phyloP scores from a whole-genome alignment of 2,797 vertebrate species.

The Myiothlypis chrysogaster region DNA sequence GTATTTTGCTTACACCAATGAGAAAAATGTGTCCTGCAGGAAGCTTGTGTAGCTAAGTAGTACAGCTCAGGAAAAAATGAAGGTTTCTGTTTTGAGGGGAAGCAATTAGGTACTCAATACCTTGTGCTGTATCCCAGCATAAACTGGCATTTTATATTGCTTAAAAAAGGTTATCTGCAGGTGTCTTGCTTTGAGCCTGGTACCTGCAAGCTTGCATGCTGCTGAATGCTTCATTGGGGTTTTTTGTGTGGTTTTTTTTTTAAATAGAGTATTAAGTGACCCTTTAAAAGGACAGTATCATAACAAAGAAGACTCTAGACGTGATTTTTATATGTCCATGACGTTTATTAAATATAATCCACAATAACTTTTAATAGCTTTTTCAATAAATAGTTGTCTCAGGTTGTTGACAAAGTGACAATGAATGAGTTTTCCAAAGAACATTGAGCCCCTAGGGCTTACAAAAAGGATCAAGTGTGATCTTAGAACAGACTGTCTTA shows the following conservation, averaged over 20 bases:
- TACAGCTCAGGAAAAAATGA: background rate
- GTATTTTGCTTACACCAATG: accelerated
- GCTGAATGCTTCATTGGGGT: background rate
- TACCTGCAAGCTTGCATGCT: accelerated
- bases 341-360: conserved; percentile 60
- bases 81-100: background rate
- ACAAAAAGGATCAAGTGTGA: conserved; percentile 71
- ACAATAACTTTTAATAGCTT: background rate
- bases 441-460: conserved; percentile 76
- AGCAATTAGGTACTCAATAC: background rate
- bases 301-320: background rate
- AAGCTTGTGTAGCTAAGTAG: background rate
- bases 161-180: background rate
- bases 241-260: background rate
- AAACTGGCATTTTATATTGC: background rate
- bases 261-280: background rate
- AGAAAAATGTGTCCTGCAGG: background rate
- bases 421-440: background rate
- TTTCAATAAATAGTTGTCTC: conserved; percentile 69
- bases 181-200: background rate
- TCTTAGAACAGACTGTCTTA: conserved; percentile 50
- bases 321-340: background rate
- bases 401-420: conserved; percentile 22
- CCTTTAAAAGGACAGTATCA: background rate
- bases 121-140: background rate